Conservation (phyloP, 1,140 invertebrate genomes). For the Sitodiplosis mosellana region DNA sequence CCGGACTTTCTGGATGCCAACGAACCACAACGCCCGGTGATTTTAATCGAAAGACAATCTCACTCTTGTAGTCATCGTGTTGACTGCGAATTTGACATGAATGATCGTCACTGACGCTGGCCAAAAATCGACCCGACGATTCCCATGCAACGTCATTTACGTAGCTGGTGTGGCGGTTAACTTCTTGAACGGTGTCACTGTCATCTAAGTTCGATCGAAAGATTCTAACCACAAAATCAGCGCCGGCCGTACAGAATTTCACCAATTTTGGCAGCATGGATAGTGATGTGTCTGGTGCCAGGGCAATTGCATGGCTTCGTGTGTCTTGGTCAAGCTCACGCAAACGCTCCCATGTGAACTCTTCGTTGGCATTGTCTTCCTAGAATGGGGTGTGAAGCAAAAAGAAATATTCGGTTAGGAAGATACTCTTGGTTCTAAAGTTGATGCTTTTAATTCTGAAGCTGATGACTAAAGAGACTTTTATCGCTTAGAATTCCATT, state of each 20-base stretch:
- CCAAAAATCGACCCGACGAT: constrained; percentile 43
- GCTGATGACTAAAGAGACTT: too few species aligned
- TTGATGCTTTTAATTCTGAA: too few species aligned
- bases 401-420: too few species aligned
- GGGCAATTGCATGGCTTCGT: constrained; percentile 31
- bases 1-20: constrained; percentile 49
- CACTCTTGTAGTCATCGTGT: constrained; percentile 30
- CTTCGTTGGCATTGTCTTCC: constrained; percentile 15
- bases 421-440: too few species aligned
- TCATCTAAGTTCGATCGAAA: constrained; percentile 35
- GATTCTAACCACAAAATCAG: constrained; percentile 34
- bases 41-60: constrained; percentile 37
- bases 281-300: constrained; percentile 42
- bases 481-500: too few species aligned
- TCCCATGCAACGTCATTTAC: constrained; percentile 52
- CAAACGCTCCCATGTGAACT: constrained; percentile 16
- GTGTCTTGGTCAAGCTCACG: constrained; percentile 30
- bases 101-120: constrained; percentile 57
- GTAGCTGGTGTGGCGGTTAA: constrained; percentile 39
- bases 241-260: constrained; percentile 33
- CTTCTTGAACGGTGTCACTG: constrained; percentile 16
- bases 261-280: constrained; percentile 34
- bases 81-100: constrained; percentile 49
- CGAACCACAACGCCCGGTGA: constrained; percentile 48
- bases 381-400: constrained; percentile 1